A percentile compares a stretch with the other conserved stretches of the same genome.
These are phyloP conservation scores for Zhuqinia jingwanae DNA, from an alignment of 2,888 invertebrate species.

Conservation along the genomic window DNA sequence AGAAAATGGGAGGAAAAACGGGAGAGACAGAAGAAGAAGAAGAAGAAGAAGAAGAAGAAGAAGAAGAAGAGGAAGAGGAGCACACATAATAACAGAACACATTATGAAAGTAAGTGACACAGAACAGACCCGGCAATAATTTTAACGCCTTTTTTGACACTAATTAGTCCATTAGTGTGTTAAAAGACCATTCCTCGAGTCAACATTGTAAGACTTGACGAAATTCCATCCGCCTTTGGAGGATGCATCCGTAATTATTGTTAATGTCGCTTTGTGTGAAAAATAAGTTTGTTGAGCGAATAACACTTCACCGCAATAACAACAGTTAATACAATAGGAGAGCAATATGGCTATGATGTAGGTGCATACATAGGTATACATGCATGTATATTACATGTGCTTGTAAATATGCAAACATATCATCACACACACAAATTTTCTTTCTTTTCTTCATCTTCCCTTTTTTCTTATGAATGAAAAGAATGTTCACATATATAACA, in stretches of 20 bases:
- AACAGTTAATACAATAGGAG: constrained; percentile 43
- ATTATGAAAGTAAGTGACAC: constrained; percentile 78
- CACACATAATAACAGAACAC: constrained; percentile 38
- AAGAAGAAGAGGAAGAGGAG: not conserved
- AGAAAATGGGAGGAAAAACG: not conserved
- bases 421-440: not conserved
- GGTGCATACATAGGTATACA: no score
- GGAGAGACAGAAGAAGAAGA: not conserved
- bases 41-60: constrained; percentile 2
- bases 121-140: constrained; percentile 79
- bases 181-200: constrained; percentile 77
- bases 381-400: no score
- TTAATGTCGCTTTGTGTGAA: constrained; percentile 71
- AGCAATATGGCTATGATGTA: constrained; percentile 3
- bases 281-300: constrained; percentile 66
- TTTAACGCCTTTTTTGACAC: constrained; percentile 79
- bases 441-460: not conserved
- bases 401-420: not conserved
- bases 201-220: constrained; percentile 71
- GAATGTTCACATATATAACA: not conserved
- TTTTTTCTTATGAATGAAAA: not conserved
- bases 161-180: constrained; percentile 79
- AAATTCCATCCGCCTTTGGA: constrained; percentile 72
- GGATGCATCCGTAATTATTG: constrained; percentile 72
- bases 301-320: constrained; percentile 68